Percentiles rank a stretch among this genome's conserved stretches.
Conservation (phyloP, 2,888 invertebrate species). For the Nycteola revayana region DNA sequence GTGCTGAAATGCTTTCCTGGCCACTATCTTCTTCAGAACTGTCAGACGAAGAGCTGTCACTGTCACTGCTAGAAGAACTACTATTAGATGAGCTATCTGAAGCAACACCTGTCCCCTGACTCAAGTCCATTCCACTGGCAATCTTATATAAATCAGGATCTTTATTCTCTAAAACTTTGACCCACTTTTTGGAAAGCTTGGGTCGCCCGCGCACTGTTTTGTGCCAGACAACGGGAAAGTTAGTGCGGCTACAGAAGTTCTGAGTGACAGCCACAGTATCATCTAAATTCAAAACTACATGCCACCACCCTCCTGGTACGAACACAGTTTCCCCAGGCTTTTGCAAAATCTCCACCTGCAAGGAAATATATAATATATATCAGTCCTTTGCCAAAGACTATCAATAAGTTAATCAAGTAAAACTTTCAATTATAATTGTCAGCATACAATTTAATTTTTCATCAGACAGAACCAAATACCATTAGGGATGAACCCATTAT, state of each 20-base stretch:
- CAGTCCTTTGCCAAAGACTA: too few relatives aligned
- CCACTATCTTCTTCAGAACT: constrained; percentile 90
- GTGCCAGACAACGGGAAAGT: constrained; percentile 99
- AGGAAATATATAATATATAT: too few relatives aligned
- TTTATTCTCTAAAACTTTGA: constrained; percentile 85
- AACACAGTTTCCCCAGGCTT: constrained; percentile 98
- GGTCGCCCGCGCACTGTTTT: constrained; percentile 98
- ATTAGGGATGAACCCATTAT: too few relatives aligned
- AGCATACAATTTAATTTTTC: too few relatives aligned
- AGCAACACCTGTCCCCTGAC: constrained; percentile 93
- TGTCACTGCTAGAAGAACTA: constrained; percentile 88
- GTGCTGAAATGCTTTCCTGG: constrained; percentile 93
- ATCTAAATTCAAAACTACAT: constrained; percentile 98
- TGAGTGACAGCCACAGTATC: constrained; percentile 98
- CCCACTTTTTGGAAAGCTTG: constrained; percentile 97
- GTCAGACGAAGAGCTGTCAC: constrained; percentile 76
- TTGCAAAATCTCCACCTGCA: constrained; percentile 94
- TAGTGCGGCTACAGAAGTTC: constrained; percentile 97
- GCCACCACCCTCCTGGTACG: constrained; percentile 99
- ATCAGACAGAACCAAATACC: too few relatives aligned
- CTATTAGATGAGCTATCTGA: constrained; percentile 97
- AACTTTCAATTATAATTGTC: too few relatives aligned
- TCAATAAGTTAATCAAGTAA: too few relatives aligned
- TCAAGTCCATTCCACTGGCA: constrained; percentile 92
- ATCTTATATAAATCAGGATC: constrained; percentile 89